A percentile compares a stretch with the other conserved stretches of the same genome.
Conservation (phyloP, 1,140 invertebrate species). For the Drosophila simulans region DNA sequence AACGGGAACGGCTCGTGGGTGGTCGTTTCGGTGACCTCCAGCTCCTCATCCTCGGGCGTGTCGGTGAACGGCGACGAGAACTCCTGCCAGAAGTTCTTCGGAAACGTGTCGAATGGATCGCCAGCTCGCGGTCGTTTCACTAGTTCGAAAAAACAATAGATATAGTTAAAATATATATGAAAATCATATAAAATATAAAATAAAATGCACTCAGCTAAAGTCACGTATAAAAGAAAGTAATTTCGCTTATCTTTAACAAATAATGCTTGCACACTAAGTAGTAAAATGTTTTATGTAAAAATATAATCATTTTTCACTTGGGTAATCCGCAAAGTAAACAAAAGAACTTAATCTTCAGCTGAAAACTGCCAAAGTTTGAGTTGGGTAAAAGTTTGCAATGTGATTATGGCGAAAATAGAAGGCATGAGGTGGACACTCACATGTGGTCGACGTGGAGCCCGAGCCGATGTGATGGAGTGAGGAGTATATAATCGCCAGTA, state of each 20-base stretch:
- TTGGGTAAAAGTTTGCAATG: conserved; percentile 1
- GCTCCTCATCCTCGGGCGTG: conserved; percentile 81
- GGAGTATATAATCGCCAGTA: conserved; percentile 82
- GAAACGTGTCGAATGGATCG: conserved; percentile 84
- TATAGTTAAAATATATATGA: not conserved
- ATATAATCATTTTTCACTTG: not conserved
- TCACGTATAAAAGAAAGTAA: too few relatives aligned
- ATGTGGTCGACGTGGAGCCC: conserved; percentile 77
- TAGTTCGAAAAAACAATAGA: conserved; percentile 10
- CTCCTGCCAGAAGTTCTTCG: conserved; percentile 87
- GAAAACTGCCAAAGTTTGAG: not conserved
- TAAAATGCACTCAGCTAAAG: too few relatives aligned
- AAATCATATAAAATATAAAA: too few relatives aligned
- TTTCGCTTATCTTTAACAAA: too few relatives aligned
- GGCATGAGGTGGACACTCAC: conserved; percentile 47
- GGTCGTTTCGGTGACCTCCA: conserved; percentile 84
- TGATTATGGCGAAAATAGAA: not conserved
- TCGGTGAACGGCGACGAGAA: conserved; percentile 87
- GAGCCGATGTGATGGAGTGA: conserved; percentile 78
- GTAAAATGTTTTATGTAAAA: too few relatives aligned
- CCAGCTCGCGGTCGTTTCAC: conserved; percentile 83
- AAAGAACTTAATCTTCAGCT: not conserved
- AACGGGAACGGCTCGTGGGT: conserved; percentile 87
- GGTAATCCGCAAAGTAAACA: not conserved
- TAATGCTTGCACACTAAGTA: too few relatives aligned